Evolutionary conservation across 2,113 vertebrate species (phyloP).

Genomic region (Peromyscus leucopus): DNA sequence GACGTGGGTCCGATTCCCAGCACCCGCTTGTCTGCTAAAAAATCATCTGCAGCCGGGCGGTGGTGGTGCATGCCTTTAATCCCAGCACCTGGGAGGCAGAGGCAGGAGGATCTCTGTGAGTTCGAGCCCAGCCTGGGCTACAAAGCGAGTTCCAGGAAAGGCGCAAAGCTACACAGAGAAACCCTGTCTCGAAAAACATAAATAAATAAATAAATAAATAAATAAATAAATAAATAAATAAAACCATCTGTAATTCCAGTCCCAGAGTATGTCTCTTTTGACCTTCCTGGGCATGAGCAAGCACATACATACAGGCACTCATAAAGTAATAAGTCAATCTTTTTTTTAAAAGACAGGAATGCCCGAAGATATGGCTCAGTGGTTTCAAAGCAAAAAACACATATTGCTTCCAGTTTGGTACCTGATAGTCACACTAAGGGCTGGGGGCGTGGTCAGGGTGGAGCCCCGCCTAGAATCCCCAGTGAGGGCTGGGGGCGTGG

Average conservation of each 20-base stretch:
- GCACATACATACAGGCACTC: neutral
- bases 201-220: no score
- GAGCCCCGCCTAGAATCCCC: neutral
- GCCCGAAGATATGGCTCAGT: neutral
- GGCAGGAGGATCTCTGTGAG: no score
- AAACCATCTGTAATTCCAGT: neutral
- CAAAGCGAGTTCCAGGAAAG: no score
- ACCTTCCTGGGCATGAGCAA: neutral
- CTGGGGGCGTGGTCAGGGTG: neutral
- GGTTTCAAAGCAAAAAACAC: neutral
- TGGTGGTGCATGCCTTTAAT: no score
- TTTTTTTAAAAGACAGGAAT: neutral
- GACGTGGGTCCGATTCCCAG: neutral
- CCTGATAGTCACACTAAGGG: no score
- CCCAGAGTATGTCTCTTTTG: neutral
- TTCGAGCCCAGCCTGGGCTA: no score
- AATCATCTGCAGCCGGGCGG: no score
- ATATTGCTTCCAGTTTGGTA: neutral
- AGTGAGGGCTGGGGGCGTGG: neutral
- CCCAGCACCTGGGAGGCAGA: no score
- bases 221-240: no score
- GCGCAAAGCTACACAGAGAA: no score
- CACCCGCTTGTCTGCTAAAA: neutral
- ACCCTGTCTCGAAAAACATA: no score
- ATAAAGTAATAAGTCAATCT: neutral